Conservation (phyloP, 2,797 vertebrate genomes). For the Molothrus ater region DNA sequence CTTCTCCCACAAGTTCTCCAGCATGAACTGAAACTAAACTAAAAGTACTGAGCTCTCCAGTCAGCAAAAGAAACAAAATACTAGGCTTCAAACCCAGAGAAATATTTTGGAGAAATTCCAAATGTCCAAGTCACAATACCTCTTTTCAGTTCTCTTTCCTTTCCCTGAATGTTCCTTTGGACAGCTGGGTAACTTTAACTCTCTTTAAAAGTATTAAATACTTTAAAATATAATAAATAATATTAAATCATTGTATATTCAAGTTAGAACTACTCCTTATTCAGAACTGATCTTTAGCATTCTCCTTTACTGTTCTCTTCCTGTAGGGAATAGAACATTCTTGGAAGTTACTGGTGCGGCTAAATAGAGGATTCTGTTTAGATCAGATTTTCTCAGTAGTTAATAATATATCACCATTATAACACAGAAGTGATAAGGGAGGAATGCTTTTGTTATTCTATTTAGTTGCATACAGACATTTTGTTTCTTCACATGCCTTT, state of each 20-base stretch:
- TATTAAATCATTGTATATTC: background rate
- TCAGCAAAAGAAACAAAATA: background rate
- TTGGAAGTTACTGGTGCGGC: background rate
- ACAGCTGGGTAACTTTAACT: background rate
- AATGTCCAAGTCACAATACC: background rate
- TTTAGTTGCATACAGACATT: background rate
- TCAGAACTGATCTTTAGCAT: background rate
- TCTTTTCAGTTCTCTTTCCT: background rate
- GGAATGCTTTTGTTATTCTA: background rate
- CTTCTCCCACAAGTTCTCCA: background rate
- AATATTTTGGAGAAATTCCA: background rate
- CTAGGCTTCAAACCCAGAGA: background rate
- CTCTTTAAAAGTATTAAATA: background rate
- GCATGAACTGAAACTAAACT: background rate
- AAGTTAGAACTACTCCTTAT: background rate
- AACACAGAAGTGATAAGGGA: background rate
- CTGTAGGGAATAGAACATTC: background rate
- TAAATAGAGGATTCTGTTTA: background rate
- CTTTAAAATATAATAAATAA: background rate
- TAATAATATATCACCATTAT: background rate
- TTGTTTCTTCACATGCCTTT: background rate
- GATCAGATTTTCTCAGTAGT: background rate
- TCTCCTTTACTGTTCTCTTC: background rate
- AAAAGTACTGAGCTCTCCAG: background rate
- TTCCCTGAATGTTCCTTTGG: background rate